A percentile compares a stretch with the other conserved stretches of the same genome.
These are phyloP conservation scores for Oncorhynchus gorbuscha DNA, from an alignment of 2,113 vertebrate genomes.

Conservation along the genomic window DNA sequence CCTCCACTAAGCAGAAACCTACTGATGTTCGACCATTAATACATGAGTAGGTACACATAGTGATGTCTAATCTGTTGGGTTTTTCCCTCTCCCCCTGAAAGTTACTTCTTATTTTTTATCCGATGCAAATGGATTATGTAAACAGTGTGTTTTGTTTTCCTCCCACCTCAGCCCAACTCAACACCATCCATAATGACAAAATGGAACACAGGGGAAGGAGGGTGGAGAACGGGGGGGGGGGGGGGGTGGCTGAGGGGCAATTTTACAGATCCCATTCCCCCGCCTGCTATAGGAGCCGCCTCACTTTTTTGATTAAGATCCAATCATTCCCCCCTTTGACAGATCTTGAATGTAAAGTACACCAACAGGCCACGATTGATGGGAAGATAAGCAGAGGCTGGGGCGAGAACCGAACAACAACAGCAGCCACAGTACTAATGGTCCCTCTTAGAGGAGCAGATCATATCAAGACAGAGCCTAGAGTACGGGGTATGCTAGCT, in stretches of 20 bases:
- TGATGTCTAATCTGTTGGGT: too few relatives aligned
- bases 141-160: too few relatives aligned
- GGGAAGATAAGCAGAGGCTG: conserved; percentile 23
- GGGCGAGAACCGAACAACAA: background rate
- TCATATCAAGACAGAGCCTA: conserved; percentile 6
- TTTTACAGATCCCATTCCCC: conserved; percentile 1
- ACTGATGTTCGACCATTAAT: too few relatives aligned
- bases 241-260: background rate
- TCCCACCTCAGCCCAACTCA: too few relatives aligned
- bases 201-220: too few relatives aligned
- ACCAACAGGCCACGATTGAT: conserved; percentile 28
- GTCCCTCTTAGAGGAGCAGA: conserved; percentile 16
- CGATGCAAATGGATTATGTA: too few relatives aligned
- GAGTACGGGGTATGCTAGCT: background rate
- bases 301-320: conserved; percentile 32
- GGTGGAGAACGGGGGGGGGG: too few relatives aligned
- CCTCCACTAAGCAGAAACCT: too few relatives aligned
- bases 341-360: conserved; percentile 30
- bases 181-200: too few relatives aligned
- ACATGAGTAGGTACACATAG: too few relatives aligned
- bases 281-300: background rate
- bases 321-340: conserved; percentile 31
- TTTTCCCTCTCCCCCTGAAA: too few relatives aligned
- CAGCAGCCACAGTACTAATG: conserved; percentile 13
- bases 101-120: too few relatives aligned